These are phyloP conservation scores for Lindbergichthys nudifrons DNA, from an alignment of 2,797 vertebrate species.

Conservation along the genomic window DNA sequence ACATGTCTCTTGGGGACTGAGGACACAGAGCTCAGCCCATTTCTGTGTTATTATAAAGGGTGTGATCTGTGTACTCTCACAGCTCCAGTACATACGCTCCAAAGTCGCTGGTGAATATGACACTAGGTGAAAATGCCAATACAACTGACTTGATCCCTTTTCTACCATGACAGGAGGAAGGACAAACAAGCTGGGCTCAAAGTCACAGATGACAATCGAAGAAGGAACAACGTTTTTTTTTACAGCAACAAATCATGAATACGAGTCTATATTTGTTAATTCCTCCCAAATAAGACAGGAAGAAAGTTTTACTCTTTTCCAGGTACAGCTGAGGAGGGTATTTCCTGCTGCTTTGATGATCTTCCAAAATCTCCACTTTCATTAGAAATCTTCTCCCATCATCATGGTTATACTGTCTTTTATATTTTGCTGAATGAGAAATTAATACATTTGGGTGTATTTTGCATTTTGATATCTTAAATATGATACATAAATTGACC, in stretches of 20 bases:
- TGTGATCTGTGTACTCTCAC: slow-evolving; percentile 35
- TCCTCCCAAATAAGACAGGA: not conserved
- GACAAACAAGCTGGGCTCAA: not conserved
- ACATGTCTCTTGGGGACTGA: slow-evolving; percentile 30
- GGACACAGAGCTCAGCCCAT: slow-evolving; percentile 35
- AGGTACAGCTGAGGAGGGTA: not conserved
- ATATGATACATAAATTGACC: not conserved
- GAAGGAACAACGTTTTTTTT: not conserved
- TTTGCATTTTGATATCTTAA: not conserved
- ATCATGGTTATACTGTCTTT: not conserved
- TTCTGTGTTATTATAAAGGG: slow-evolving; percentile 63
- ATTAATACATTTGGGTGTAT: not conserved
- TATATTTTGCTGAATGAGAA: not conserved
- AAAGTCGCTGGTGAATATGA: slow-evolving; percentile 5
- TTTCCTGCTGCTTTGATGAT: not conserved
- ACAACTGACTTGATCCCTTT: not conserved
- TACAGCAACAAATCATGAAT: not conserved
- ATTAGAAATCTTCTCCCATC: not conserved
- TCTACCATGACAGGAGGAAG: slow-evolving; percentile 11
- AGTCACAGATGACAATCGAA: slow-evolving; percentile 21
- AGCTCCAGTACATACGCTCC: not conserved
- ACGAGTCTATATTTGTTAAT: not conserved
- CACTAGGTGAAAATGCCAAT: slow-evolving; percentile 17
- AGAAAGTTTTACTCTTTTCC: not conserved
- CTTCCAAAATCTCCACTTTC: not conserved